These are phyloP conservation scores for Crepidodera aurea DNA, from an alignment of 2,888 invertebrate species.

Conservation along the genomic window DNA sequence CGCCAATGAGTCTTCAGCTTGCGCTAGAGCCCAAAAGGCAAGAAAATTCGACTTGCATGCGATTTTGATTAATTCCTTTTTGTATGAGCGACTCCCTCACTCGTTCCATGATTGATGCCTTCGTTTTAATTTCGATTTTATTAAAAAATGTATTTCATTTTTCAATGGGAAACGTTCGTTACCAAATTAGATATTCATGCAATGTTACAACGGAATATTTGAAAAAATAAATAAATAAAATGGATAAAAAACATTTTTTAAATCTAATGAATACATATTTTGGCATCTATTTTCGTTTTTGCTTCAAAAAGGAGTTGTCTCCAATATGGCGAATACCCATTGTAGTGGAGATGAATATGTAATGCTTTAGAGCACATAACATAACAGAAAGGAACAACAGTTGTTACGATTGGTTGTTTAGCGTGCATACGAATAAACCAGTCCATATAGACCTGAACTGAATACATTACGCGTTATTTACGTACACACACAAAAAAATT, in stretches of 20 bases:
- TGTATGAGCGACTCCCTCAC: conserved; percentile 23
- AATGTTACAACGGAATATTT: background rate
- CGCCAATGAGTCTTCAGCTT: background rate
- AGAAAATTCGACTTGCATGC: conserved; percentile 32
- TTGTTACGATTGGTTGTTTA: conserved; percentile 9
- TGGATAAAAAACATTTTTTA: no score
- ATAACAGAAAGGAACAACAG: conserved; percentile 14
- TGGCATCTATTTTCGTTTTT: no score
- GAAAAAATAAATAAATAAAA: no score
- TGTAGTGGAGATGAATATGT: conserved; percentile 1
- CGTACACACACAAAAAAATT: background rate
- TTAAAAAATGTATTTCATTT: conserved; percentile 34
- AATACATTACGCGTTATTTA: conserved; percentile 1
- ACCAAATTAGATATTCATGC: background rate
- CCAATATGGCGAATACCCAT: background rate
- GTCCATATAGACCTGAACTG: conserved; percentile 19
- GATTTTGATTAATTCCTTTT: conserved; percentile 40
- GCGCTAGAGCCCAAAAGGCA: conserved; percentile 19
- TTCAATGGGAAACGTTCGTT: conserved; percentile 5
- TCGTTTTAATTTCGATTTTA: conserved; percentile 36
- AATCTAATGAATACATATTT: no score
- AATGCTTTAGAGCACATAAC: background rate
- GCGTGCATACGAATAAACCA: conserved; percentile 17
- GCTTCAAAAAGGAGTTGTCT: no score
- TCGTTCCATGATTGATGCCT: conserved; percentile 30